Evolutionary conservation across 2,113 vertebrate genomes (phyloP).

Genomic region (Bos taurus): DNA sequence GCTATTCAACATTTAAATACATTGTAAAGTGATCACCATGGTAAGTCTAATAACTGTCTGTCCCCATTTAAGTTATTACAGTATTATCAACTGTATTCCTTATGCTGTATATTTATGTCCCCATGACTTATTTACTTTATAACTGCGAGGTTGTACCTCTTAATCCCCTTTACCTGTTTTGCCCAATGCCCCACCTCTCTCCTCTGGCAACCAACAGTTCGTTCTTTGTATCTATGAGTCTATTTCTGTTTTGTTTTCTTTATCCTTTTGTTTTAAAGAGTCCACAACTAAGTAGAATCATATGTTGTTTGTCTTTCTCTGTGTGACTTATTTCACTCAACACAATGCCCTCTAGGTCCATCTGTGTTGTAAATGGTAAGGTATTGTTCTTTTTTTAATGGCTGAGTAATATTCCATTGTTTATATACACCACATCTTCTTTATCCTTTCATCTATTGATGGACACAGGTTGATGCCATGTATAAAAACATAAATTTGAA

Average conservation of each 20-base stretch:
- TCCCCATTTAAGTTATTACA: neutral
- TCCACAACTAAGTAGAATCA: neutral
- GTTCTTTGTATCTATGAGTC: neutral
- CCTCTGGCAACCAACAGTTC: neutral
- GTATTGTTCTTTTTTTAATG: neutral
- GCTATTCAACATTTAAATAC: neutral
- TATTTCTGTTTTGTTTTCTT: neutral
- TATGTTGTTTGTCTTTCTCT: neutral
- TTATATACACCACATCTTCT: neutral
- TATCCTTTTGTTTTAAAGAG: neutral
- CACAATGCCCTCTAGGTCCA: neutral
- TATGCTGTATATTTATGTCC: neutral
- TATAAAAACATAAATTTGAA: too few species aligned
- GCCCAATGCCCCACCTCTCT: neutral
- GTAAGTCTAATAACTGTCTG: neutral
- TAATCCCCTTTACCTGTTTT: neutral
- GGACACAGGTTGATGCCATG: neutral
- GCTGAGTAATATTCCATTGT: neutral
- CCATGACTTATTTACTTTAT: neutral
- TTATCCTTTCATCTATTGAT: neutral
- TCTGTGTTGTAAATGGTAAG: neutral
- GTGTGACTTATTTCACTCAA: neutral
- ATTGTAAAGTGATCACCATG: neutral
- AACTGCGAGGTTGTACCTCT: neutral
- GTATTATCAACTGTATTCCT: neutral